These are phyloP conservation scores for Bubo blakistoni DNA, from an alignment of 2,113 vertebrate genomes.

Conservation along the genomic window DNA sequence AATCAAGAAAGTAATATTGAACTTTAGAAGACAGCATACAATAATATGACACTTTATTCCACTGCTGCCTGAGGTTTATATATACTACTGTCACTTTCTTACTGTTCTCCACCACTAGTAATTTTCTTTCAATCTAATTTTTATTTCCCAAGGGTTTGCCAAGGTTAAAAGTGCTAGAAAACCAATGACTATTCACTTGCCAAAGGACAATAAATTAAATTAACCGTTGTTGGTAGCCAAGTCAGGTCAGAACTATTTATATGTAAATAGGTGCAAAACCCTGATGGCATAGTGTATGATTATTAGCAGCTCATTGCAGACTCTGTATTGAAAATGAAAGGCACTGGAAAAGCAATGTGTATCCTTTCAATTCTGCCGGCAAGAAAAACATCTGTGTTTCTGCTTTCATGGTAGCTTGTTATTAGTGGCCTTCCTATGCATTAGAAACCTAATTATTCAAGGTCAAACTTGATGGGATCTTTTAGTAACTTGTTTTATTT, in stretches of 20 bases:
- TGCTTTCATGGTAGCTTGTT: background rate
- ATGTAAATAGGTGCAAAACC: constrained; percentile 74
- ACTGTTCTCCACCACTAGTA: constrained; percentile 75
- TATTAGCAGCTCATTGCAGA: constrained; percentile 66
- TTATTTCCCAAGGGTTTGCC: constrained; percentile 81
- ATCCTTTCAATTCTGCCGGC: constrained; percentile 5
- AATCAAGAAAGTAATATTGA: constrained; percentile 77
- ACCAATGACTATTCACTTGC: constrained; percentile 75
- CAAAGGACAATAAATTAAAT: constrained; percentile 81
- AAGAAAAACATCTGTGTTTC: background rate
- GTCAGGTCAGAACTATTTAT: constrained; percentile 76
- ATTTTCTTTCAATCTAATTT: constrained; percentile 84
- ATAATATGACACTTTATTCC: constrained; percentile 75
- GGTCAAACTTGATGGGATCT: background rate
- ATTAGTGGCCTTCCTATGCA: background rate
- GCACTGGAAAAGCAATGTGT: constrained; percentile 1
- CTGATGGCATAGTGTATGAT: constrained; percentile 56
- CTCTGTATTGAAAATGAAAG: constrained; percentile 46
- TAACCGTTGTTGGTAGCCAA: constrained; percentile 69
- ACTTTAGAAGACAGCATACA: constrained; percentile 68
- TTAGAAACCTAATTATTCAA: background rate
- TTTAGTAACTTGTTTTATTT: constrained; percentile 6
- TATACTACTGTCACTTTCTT: constrained; percentile 81
- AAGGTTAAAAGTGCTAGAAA: constrained; percentile 80
- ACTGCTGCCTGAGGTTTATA: constrained; percentile 76